A percentile compares a stretch with the other conserved stretches of the same genome.
Conservation (phyloP, 2,113 vertebrate species). For the Nanorana parkeri region DNA sequence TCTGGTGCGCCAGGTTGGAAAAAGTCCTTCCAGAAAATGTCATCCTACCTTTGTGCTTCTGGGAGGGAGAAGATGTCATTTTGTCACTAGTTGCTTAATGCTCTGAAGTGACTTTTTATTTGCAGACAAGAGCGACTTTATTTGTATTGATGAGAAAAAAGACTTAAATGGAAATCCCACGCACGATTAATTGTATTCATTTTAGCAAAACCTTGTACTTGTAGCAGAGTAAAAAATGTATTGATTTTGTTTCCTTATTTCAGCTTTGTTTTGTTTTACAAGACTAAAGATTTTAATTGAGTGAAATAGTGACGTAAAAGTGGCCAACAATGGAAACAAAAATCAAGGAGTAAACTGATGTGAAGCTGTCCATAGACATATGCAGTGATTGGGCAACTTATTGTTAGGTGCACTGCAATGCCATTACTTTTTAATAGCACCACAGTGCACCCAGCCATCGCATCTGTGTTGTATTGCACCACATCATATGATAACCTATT, state of each 20-base stretch:
- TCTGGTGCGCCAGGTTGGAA: neutral
- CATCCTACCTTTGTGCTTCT: neutral
- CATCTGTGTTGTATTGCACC: no score
- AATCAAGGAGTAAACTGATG: neutral
- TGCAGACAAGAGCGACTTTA: neutral
- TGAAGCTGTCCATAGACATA: no score
- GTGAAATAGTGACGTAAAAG: slow-evolving; percentile 8
- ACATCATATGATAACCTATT: no score
- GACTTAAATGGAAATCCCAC: slow-evolving; percentile 23
- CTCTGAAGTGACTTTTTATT: neutral
- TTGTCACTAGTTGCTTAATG: neutral
- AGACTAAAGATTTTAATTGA: slow-evolving; percentile 27
- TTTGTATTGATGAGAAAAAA: slow-evolving; percentile 34
- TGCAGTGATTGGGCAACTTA: no score
- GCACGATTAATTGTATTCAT: slow-evolving; percentile 44
- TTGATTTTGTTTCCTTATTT: slow-evolving; percentile 41
- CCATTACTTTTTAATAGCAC: no score
- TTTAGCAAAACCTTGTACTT: slow-evolving; percentile 17
- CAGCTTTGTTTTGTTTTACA: slow-evolving; percentile 27
- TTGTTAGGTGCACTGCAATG: no score
- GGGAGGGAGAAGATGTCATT: neutral
- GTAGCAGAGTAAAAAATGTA: slow-evolving; percentile 6
- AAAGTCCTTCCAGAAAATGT: neutral
- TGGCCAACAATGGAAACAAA: neutral
- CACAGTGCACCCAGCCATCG: no score